phyloP scores from a whole-genome alignment of 1,140 invertebrate species.

The Diuraphis noxia region DNA sequence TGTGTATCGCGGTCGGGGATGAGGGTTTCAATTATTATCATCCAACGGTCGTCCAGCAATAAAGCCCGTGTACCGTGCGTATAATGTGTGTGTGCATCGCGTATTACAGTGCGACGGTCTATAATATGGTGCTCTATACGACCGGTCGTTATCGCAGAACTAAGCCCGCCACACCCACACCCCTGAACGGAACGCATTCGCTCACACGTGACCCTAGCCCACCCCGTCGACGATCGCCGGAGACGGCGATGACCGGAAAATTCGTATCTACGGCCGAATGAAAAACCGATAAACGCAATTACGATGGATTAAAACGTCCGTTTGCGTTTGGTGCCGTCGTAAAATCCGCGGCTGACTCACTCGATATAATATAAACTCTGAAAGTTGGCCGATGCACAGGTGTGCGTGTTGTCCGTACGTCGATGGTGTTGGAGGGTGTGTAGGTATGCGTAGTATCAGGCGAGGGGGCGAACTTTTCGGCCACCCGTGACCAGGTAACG shows the following conservation, averaged over 20 bases:
- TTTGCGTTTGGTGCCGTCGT: neutral
- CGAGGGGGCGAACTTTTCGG: neutral
- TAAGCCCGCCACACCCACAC: neutral
- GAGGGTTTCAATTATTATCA: neutral
- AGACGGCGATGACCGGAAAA: neutral
- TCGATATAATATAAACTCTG: neutral
- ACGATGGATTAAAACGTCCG: conserved; percentile 31
- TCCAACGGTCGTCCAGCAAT: neutral
- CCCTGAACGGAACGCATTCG: too few relatives aligned
- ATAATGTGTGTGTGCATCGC: neutral
- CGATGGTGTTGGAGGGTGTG: too few relatives aligned
- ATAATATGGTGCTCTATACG: neutral
- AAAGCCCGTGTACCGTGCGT: neutral
- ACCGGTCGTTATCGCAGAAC: neutral
- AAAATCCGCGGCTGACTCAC: neutral
- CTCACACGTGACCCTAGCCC: too few relatives aligned
- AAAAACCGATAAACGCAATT: conserved; percentile 44
- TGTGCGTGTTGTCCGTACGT: neutral
- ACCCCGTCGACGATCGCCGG: too few relatives aligned
- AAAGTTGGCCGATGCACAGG: neutral
- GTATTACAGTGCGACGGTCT: neutral
- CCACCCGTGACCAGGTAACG: neutral
- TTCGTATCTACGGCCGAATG: neutral
- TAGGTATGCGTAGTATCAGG: too few relatives aligned
- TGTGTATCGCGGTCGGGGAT: neutral